Base-by-base conservation (phyloP, 2,113 vertebrate species). In the Protobothrops flavoviridis region DNA sequence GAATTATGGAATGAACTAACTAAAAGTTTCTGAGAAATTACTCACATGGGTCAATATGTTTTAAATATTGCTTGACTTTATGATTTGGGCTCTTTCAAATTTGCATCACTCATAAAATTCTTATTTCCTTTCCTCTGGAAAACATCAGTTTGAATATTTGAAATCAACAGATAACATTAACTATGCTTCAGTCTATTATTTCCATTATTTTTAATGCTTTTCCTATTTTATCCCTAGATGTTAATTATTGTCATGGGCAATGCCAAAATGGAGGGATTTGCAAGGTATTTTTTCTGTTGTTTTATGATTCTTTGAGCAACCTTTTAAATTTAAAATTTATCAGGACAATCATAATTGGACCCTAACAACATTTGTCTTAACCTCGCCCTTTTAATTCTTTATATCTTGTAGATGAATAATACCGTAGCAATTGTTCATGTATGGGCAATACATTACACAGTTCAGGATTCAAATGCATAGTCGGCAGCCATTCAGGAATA, bases 261-360 rank as follows among this genome's bases (percentile, higher is more conserved):
- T 99, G 99, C 97, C 98, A 98, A 96, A 98, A 99, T 1, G 98
- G 99, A 85, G 99, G 98, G 1, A 98, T 98, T 90, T 99, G 99
- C 96, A 98, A 98, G 98, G 99, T 99, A 95, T 96, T n/a, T 61
- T 20, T 57, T 33, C 13, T 23, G 2, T n/a, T 88, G 3, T 88
- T 57, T 81, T 88, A n/a, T 61, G 15, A 21, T 69, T 13, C 3
- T 89, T 11, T 89, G 64, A 89, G 61, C 9, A 43, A 23, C 24
- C 12, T 15, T 9, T 85, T 85, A n/a, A 57, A 57, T 85, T 85
- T 20, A 43, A 81, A 43, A 21, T 81, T 3, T 43, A 43, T 81
- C 20, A 43, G 17, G 17, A 81, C 1, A 3, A 10, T 81, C 7
- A 81, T 81, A 81, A 43, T 43, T 81, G 74, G 74, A 81, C 9